A percentile compares a stretch with the other conserved stretches of the same genome.
These are phyloP conservation scores for Anolis carolinensis DNA, from an alignment of 2,113 vertebrate genomes.

Conservation along the genomic window DNA sequence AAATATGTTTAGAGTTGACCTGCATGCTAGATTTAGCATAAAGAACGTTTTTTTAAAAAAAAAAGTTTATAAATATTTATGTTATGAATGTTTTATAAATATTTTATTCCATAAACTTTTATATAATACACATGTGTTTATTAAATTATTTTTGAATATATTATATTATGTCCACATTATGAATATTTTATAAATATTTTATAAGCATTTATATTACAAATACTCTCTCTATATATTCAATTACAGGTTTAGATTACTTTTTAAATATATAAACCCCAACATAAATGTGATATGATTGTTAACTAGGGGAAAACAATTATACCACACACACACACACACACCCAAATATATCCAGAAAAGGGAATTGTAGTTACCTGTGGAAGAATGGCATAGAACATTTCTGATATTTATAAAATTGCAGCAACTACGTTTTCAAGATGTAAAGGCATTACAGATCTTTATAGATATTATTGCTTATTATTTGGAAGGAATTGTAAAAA, in stretches of 20 bases:
- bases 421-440: not conserved
- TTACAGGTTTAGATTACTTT: not conserved
- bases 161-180: no score
- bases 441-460: not conserved
- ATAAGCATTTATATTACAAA: no score
- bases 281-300: not conserved
- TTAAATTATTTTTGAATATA: no score
- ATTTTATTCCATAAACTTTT: no score
- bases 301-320: not conserved
- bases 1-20: not conserved
- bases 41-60: no score
- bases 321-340: not conserved
- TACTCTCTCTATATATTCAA: not conserved
- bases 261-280: not conserved
- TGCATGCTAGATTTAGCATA: not conserved
- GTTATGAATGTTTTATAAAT: no score
- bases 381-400: not conserved
- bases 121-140: no score
- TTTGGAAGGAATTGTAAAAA: not conserved
- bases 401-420: not conserved
- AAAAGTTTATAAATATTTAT: no score
- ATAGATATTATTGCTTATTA: not conserved
- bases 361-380: not conserved
- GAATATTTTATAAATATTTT: no score
- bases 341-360: not conserved